Conservation (phyloP, 2,113 vertebrate genomes). For the Callopanchax toddi region DNA sequence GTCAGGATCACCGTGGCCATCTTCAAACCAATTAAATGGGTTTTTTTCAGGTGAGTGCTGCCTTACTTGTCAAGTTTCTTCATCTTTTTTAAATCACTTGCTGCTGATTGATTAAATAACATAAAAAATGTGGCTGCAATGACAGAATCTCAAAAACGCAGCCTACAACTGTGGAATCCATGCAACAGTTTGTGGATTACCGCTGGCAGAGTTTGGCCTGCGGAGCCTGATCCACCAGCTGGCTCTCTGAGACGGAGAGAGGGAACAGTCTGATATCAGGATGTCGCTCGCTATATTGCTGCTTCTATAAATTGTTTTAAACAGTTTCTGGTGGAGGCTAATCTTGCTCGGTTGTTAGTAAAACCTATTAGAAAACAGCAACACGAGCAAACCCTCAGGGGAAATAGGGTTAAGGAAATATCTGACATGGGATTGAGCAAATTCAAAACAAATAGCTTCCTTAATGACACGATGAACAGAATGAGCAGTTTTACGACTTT, state of each 20-base stretch:
- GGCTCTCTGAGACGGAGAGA: conserved; percentile 11
- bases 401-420: conserved; percentile 12
- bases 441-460: conserved; percentile 49
- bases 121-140: conserved; percentile 47
- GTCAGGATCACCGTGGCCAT: conserved; percentile 53
- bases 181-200: conserved; percentile 57
- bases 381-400: conserved; percentile 12
- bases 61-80: conserved; percentile 37
- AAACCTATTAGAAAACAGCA: not conserved
- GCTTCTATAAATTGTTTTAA: conserved; percentile 2
- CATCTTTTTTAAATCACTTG: conserved; percentile 31
- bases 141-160: conserved; percentile 43
- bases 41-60: conserved; percentile 30
- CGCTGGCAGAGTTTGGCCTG: conserved; percentile 15
- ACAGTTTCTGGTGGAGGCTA: not conserved
- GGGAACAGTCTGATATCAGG: conserved; percentile 7
- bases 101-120: conserved; percentile 31
- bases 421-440: conserved; percentile 37
- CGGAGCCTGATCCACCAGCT: conserved; percentile 37
- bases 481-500: conserved; percentile 32
- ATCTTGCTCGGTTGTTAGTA: no score
- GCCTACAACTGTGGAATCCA: conserved; percentile 30
- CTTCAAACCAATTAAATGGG: conserved; percentile 67
- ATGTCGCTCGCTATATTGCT: not conserved
- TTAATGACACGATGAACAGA: conserved; percentile 39